These are phyloP conservation scores for Enteromius mattozi DNA, from an alignment of 2,797 vertebrate species.

Conservation along the genomic window DNA sequence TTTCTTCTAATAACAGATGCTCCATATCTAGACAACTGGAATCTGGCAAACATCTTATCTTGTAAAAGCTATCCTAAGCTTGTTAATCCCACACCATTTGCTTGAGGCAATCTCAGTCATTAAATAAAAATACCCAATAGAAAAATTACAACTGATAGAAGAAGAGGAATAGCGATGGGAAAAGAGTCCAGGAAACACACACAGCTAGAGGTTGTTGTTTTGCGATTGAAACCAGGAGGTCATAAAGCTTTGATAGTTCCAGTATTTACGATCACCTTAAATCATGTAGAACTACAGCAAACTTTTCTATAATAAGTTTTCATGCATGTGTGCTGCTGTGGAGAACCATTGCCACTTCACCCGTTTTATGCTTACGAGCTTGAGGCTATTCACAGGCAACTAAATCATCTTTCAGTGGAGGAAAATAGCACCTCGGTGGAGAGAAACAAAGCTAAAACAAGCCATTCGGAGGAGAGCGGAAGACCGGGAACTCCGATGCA, in stretches of 20 bases:
- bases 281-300: constrained; percentile 34
- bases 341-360: constrained; percentile 19
- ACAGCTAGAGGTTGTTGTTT: constrained; percentile 5
- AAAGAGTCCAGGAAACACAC: background rate
- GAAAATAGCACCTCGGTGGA: constrained; percentile 1
- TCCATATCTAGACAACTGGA: constrained; percentile 1
- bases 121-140: constrained; percentile 28
- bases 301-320: constrained; percentile 41
- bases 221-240: constrained; percentile 31
- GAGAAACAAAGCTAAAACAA: constrained; percentile 61
- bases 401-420: constrained; percentile 31
- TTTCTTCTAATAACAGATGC: background rate
- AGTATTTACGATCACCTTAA: constrained; percentile 49
- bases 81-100: constrained; percentile 23
- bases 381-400: constrained; percentile 31
- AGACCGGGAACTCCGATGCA: background rate
- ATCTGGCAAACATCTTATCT: constrained; percentile 14
- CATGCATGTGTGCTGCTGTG: background rate
- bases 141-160: background rate
- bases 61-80: background rate
- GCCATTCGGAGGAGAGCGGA: background rate
- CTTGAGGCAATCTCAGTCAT: constrained; percentile 21
- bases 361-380: constrained; percentile 46
- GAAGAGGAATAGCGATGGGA: background rate
- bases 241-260: constrained; percentile 28